A percentile compares a stretch with the other conserved stretches of the same genome.
These are phyloP conservation scores for Andrena bucephala DNA, from an alignment of 2,888 invertebrate genomes.

Conservation along the genomic window DNA sequence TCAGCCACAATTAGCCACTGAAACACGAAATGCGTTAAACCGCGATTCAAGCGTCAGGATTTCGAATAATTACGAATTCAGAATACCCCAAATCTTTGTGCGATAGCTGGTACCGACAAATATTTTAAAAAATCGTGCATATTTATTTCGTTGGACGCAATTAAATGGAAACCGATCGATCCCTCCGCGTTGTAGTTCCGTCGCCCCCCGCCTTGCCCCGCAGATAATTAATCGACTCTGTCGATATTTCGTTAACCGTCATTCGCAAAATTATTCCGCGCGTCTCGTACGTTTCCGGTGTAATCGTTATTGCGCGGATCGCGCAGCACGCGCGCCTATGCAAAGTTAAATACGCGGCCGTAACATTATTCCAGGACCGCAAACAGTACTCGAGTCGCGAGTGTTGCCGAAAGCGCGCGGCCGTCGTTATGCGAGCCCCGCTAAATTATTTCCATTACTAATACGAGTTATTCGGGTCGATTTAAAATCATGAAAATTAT, in stretches of 20 bases:
- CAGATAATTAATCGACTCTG: conserved; percentile 39
- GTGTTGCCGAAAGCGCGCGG: conserved; percentile 16
- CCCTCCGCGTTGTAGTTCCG: not conserved
- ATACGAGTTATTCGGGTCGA: conserved; percentile 27
- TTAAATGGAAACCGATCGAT: not conserved
- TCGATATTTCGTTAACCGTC: conserved; percentile 44
- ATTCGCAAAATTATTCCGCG: conserved; percentile 40
- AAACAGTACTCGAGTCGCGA: conserved; percentile 23
- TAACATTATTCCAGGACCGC: conserved; percentile 42
- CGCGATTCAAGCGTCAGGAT: no score
- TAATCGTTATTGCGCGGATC: conserved; percentile 43
- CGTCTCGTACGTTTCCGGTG: conserved; percentile 45
- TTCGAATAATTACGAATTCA: no score
- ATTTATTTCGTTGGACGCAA: not conserved
- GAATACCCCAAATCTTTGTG: no score
- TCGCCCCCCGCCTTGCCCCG: not conserved
- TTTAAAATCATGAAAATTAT: conserved; percentile 48
- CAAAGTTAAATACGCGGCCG: conserved; percentile 46
- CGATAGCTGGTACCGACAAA: no score
- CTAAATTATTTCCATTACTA: conserved; percentile 44
- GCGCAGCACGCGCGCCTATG: conserved; percentile 28
- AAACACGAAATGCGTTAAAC: no score
- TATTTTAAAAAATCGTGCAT: no score
- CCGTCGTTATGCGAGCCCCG: conserved; percentile 10
- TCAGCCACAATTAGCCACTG: no score